Base-by-base conservation (phyloP, 2,888 invertebrate species). In the Linnaemya tessellans region DNA sequence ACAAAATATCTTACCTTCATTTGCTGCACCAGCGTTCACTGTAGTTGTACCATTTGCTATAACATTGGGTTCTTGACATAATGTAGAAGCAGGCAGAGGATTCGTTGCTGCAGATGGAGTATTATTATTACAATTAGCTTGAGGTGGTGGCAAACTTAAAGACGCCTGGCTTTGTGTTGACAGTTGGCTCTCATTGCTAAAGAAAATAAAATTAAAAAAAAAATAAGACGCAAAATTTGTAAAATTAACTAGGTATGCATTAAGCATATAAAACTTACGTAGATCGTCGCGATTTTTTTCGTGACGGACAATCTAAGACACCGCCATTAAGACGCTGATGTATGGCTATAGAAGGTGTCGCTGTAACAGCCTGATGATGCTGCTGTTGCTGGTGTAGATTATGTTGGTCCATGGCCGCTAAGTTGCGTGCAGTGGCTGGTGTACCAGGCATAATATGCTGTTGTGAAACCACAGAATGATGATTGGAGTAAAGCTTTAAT, bases 221-320 rank as follows among this genome's bases (percentile, higher is more conserved):
- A 80, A 64, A 41, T 3, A 73, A 20, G 8, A 38, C 3, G 10
- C 4, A n/a, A 18, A 25, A 3, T 13, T 20, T 70, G 11, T 22
- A 20, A n/a, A 7, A 20, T 18, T 22, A n/a, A 20, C 3, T 41
- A 30, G 11, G 22, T 20, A 62, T 20, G 54, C 1, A 60, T 38
- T 20, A 62, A 7, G 60, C 1, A 60, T 38, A 38, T 22, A 18
- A 41, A 81, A 94, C 95, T 94, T 93, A 97, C 97, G 94, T 93
- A 96, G 95, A 98, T 91, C 98, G 98, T 83, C 98, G 94, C 0
- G 98, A 97, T 90, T 98, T 98, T 92, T 98, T 98, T 81, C 98
- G 94, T 0, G 98, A 97, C 8, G 95, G 94, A 65, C 93, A 92
- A 86, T 94, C 94, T 75, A 93, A 93, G 90, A 84, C 74, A 7